phyloP scores from a whole-genome alignment of 2,797 vertebrate genomes.

The Catostomus latipinnis region DNA sequence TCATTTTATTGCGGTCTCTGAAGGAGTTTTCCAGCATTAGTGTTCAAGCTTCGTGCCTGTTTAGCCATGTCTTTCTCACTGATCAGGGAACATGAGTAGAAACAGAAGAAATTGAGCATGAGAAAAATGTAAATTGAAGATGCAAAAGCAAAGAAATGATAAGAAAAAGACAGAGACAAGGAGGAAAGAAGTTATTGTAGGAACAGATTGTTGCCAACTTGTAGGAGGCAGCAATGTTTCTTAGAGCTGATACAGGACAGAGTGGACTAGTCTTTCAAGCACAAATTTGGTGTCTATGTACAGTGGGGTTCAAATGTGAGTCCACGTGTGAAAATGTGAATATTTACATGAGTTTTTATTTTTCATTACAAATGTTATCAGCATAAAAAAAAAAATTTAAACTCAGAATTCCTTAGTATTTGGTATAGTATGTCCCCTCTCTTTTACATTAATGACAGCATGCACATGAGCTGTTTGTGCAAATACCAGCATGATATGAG shows the following conservation, averaged over 20 bases:
- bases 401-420: no score
- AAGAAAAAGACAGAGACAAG: background rate
- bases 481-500: no score
- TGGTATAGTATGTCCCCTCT: no score
- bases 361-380: no score
- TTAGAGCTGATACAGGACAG: background rate
- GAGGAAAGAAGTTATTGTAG: slow-evolving; percentile 32
- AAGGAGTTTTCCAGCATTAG: slow-evolving; percentile 90
- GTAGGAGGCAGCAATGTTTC: background rate
- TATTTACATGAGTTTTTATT: no score
- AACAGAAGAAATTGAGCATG: slow-evolving; percentile 59
- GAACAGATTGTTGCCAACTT: background rate
- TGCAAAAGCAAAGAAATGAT: slow-evolving; percentile 19
- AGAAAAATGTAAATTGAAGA: slow-evolving; percentile 62
- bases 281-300: no score
- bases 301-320: no score
- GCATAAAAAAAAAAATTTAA: no score
- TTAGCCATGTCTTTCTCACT: slow-evolving; percentile 98
- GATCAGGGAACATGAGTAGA: slow-evolving; percentile 55
- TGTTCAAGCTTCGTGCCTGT: slow-evolving; percentile 96
- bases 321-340: no score
- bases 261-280: background rate
- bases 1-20: slow-evolving; percentile 87
- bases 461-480: no score
- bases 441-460: no score